Conservation (phyloP, 2,888 invertebrate genomes). For the Charanyca ferruginea region DNA sequence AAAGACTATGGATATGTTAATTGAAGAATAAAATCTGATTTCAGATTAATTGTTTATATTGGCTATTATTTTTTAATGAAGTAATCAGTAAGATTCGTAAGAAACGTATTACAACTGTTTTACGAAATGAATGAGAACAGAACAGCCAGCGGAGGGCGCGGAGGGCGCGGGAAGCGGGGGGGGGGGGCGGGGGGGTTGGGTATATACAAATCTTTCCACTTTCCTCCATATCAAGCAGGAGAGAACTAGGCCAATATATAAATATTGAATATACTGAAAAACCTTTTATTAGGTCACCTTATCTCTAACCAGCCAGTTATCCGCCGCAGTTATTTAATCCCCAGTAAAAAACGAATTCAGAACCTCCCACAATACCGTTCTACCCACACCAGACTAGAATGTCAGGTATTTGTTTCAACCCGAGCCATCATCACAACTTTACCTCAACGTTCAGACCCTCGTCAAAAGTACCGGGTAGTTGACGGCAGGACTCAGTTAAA, state of each 20-base stretch:
- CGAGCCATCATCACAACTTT: constrained; percentile 40
- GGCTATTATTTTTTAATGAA: too few relatives aligned
- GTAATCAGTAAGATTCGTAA: too few relatives aligned
- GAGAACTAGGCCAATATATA: too few relatives aligned
- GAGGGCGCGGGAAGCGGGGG: too few relatives aligned
- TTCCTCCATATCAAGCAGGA: too few relatives aligned
- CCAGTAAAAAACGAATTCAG: not conserved
- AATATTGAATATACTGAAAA: too few relatives aligned
- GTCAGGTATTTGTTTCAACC: constrained; percentile 30
- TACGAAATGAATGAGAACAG: too few relatives aligned
- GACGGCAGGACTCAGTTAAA: constrained; percentile 16
- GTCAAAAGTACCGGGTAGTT: constrained; percentile 35
- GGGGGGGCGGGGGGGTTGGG: too few relatives aligned
- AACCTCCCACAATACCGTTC: not conserved
- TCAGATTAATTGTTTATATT: too few relatives aligned
- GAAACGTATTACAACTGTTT: too few relatives aligned
- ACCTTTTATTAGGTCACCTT: not conserved
- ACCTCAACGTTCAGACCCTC: constrained; percentile 41
- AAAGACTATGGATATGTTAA: not conserved
- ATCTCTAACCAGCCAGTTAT: not conserved
- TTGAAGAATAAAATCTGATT: not conserved
- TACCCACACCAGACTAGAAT: not conserved
- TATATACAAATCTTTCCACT: too few relatives aligned
- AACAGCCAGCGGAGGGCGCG: too few relatives aligned
- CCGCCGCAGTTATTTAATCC: not conserved